Evolutionary conservation across 2,113 vertebrate species (phyloP), one percentile per base, ranked within the genome.

Genomic region (Dicentrarchus labrax): DNA sequence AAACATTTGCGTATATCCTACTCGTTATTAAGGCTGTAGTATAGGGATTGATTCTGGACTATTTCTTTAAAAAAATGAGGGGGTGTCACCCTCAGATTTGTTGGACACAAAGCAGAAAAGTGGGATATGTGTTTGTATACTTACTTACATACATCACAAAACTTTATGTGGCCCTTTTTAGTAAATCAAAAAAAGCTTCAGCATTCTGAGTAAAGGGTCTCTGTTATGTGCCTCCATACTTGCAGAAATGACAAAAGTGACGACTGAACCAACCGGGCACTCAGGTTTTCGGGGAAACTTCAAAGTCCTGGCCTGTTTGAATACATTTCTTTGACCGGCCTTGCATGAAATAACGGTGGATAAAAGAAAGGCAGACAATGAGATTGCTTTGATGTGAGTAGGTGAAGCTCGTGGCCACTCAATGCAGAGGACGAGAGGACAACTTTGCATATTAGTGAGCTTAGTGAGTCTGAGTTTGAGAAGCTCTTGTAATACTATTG

Each of bases 381-480:
- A 72, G 50, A 15, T 39, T 17, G 69, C 84, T 92, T 91, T 92
- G 89, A 93, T 88, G 87, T 92, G 78, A 85, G 74, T 59, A 88
- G 82, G 83, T 78, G 67, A 78, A 66, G 78, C 73, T 74, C 61
- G 21, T 74, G 67, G 65, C 75, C 76, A 70, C 81, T 91, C 73
- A 3, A 72, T n/a, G 39, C 36, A 70, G 45, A 72, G 67, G 77
- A 76, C 43, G 5, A 79, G 69, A 68, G 74, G 78, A 73, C 57
- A 71, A 72, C 83, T 86, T 86, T 78, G 85, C 85, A 87, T 90
- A 84, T 84, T 71, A 74, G 62, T 60, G 67, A 79, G 74, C 47
- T 89, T 60, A 45, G 24, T 41, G 80, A 61, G 53, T 41, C 43
- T 19, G 53, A 74, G 77, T 72, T 76, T 77, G 65, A 88, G 88